Evolutionary conservation across 2,113 vertebrate genomes (phyloP).

Genomic region (Halcyon senegalensis): DNA sequence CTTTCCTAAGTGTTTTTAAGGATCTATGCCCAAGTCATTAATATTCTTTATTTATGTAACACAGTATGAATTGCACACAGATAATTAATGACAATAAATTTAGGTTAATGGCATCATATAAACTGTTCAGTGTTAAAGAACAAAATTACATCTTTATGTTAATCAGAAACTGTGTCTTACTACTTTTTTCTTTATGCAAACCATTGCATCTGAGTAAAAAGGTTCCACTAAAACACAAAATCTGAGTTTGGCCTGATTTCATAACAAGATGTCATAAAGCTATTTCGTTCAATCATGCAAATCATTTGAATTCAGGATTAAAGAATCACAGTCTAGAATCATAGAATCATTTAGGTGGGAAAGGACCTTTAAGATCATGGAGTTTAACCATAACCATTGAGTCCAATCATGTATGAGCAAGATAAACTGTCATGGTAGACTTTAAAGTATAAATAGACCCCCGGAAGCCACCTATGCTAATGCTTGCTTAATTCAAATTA

Average conservation of each 20-base stretch:
- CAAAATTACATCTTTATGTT: neutral
- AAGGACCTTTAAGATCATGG: neutral
- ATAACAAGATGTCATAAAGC: neutral
- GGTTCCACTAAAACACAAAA: neutral
- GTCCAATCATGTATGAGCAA: rapidly evolving
- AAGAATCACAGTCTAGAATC: neutral
- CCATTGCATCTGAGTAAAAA: neutral
- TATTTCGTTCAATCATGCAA: neutral
- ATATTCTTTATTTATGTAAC: neutral
- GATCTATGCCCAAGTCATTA: neutral
- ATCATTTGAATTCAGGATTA: neutral
- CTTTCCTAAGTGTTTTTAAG: neutral
- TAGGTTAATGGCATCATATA: neutral
- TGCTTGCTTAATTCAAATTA: neutral
- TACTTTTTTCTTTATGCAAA: neutral
- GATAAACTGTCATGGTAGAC: neutral
- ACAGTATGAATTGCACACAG: neutral
- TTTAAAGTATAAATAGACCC: neutral
- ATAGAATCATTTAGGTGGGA: neutral
- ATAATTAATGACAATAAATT: neutral
- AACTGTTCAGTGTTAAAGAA: neutral
- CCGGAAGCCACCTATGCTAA: neutral
- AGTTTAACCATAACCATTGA: rapidly evolving
- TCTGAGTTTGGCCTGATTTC: neutral
- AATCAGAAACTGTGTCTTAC: neutral